Conservation (phyloP, 2,113 vertebrate genomes). For the Desmodus rotundus region DNA sequence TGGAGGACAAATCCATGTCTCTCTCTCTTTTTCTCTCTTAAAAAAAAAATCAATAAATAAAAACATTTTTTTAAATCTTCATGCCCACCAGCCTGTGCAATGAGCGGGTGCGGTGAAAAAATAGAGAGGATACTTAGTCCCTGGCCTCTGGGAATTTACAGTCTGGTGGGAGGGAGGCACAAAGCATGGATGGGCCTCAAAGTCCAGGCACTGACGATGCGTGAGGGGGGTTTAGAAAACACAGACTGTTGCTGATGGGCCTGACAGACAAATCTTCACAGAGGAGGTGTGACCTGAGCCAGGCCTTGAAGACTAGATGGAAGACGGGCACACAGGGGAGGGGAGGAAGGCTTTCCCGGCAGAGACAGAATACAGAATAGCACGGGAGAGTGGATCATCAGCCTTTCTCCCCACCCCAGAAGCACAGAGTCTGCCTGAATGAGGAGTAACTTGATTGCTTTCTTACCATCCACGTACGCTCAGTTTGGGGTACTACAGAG, state of each 20-base stretch:
- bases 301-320: not conserved
- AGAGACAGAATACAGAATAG: not conserved
- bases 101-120: not conserved
- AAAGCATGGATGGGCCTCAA: not conserved
- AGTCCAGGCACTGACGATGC: not conserved
- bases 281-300: not conserved
- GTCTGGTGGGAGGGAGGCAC: not conserved
- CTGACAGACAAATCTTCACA: not conserved
- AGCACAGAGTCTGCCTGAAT: not conserved
- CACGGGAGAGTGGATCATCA: fast-evolving
- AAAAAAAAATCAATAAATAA: too few species aligned
- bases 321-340: not conserved
- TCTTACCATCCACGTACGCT: not conserved
- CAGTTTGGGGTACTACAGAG: not conserved
- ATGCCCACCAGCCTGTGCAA: not conserved
- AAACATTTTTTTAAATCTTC: too few species aligned
- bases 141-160: not conserved
- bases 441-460: not conserved
- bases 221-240: not conserved
- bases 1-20: too few species aligned
- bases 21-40: too few species aligned
- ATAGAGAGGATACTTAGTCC: not conserved
- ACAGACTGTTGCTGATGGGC: not conserved
- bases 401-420: not conserved
- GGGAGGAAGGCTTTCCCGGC: not conserved